Conservation (phyloP, 2,888 invertebrate genomes). For the Phaonia tiefii region DNA sequence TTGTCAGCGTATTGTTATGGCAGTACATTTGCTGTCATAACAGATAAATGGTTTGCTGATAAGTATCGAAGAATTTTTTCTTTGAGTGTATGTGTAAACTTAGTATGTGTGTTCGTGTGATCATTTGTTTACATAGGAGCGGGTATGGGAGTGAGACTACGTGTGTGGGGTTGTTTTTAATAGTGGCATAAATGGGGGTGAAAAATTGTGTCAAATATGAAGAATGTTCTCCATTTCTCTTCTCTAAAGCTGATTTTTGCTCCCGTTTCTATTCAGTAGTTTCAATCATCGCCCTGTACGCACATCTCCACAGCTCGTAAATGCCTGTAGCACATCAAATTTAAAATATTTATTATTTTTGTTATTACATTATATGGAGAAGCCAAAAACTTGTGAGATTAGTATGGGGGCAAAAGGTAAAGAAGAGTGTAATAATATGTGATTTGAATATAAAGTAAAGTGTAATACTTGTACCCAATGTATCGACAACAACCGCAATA, state of each 20-base stretch:
- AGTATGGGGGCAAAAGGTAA: too few relatives aligned
- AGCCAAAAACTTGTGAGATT: too few relatives aligned
- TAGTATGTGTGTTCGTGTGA: not conserved
- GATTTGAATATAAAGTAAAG: too few relatives aligned
- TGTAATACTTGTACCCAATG: too few relatives aligned
- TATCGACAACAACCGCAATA: too few relatives aligned
- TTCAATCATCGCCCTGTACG: not conserved
- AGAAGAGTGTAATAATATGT: too few relatives aligned
- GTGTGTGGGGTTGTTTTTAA: slow-evolving; percentile 1
- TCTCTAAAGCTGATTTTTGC: not conserved
- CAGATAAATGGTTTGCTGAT: too few relatives aligned
- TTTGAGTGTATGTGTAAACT: too few relatives aligned
- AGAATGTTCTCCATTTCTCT: slow-evolving; percentile 26
- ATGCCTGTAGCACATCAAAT: not conserved
- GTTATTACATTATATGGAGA: not conserved
- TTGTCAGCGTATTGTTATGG: too few relatives aligned
- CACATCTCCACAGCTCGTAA: not conserved
- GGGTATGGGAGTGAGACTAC: too few relatives aligned
- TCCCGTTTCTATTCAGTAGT: not conserved
- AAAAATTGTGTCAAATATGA: slow-evolving; percentile 46
- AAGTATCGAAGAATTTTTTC: too few relatives aligned
- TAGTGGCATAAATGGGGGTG: slow-evolving; percentile 30
- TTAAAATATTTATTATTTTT: slow-evolving; percentile 11
- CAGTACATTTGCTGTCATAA: too few relatives aligned
- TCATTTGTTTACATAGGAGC: not conserved